Conservation (phyloP, 2,797 vertebrate species). For the Varecia variegata region DNA sequence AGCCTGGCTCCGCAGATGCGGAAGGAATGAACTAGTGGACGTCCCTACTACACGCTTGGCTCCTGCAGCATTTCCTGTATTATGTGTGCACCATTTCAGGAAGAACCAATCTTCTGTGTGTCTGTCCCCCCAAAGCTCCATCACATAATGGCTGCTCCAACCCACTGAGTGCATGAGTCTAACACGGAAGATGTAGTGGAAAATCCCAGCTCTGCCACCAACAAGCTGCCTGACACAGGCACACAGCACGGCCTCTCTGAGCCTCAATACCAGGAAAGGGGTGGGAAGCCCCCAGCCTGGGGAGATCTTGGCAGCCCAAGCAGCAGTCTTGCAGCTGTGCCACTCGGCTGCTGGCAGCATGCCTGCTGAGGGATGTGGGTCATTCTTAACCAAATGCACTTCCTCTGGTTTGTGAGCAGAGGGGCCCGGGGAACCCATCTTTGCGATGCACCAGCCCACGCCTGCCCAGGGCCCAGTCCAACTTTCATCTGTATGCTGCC, state of each 20-base stretch:
- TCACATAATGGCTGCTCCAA: neutral
- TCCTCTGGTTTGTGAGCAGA: neutral
- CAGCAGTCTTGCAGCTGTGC: neutral
- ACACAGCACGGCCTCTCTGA: neutral
- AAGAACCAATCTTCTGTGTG: neutral
- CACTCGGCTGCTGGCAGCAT: neutral
- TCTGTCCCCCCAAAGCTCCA: neutral
- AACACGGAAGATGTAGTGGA: neutral
- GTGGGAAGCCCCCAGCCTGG: neutral
- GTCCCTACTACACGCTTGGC: neutral
- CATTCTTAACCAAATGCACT: conserved; percentile 50
- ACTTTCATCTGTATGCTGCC: neutral
- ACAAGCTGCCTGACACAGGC: neutral
- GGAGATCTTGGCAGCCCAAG: neutral
- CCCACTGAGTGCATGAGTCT: neutral
- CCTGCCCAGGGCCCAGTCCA: neutral
- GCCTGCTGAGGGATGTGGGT: neutral
- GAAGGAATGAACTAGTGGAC: neutral
- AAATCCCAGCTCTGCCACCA: neutral
- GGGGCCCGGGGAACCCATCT: neutral
- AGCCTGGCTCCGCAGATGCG: accelerated
- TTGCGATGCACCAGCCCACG: neutral
- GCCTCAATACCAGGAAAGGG: neutral
- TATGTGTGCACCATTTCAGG: accelerated
- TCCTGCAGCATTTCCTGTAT: no score